Base-by-base conservation (phyloP, 1,140 invertebrate genomes). In the Drosophila kurseongensis region DNA sequence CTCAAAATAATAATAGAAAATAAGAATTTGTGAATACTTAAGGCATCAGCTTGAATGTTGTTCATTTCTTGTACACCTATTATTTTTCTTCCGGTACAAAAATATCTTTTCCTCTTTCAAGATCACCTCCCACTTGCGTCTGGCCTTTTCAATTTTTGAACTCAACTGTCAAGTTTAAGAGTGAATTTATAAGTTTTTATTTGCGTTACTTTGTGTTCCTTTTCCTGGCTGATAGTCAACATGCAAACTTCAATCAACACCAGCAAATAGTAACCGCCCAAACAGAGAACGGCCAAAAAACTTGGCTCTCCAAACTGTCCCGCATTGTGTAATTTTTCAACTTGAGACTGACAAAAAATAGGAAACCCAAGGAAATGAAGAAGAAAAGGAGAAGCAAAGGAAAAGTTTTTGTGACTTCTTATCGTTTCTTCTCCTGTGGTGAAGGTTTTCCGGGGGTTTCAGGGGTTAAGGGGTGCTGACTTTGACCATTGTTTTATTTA, bases 301-400 rank as follows among this genome's bases (percentile, higher is more conserved):
- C 66, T 67, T 56, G 60, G 66, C 80, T 75, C 76, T 73, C 60
- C 84, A 80, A 67, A 89, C 84, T 84, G 68, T 84, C 80, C 84
- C 77, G 84, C 84, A 89, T 89, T 89, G 84, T 90, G 84, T 84
- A 84, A 89, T 89, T 89, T 89, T 84, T 89, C 84, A 84, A 84
- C 61, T 84, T 58, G 85, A 68, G 68, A 72, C 63, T 62, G 63
- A 75, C 60, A 68, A 67, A 56, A 62, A 55, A 56, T 18, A 40
- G 38, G 9, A 56, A 60, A 50, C 18, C 45, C 27, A 61, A 51
- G 52, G 14, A 66, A 66, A 74, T 57, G 58, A 29, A 63, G n/a
- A 66, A 32, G 29, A 54, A 35, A 55, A 48, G n/a, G 44, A 45
- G 40, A 14, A 41, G 44, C 35, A 45, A 58, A 67, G 12, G 38